Evolutionary conservation across 2,888 invertebrate genomes (phyloP), one percentile per base, ranked within the genome.

Genomic region (Nebria brevicollis): DNA sequence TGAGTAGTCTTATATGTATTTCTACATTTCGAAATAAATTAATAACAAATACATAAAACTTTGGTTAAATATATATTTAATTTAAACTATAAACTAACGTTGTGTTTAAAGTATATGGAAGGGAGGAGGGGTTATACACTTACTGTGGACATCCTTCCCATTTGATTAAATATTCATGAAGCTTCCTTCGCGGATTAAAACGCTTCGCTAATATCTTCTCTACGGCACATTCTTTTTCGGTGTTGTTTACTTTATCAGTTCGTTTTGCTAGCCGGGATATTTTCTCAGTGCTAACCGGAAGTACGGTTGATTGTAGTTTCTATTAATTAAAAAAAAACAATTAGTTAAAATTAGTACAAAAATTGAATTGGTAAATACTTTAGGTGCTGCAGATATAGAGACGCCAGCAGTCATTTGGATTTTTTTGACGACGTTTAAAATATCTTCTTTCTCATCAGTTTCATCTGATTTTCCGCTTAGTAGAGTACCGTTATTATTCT

Each of bases 201-300:
- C 96, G 91, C 88, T 96, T 95, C 43, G 95, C 95, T 73, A 96
- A 91, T 83, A 96, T 96, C 89, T 95, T 95, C 88, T 96, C 96
- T 0, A 96, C 95, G 0, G 92, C 92, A 86, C 92, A 95, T 87
- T 96, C 95, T 11, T 92, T 89, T 84, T 90, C 90, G 15, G 87
- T 90, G 1, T 81, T 82, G 70, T 79, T 54, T 20, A 75, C 41
- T 83, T 83, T 82, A 25, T 77, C 80, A 8, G 82, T 82, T 26
- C 83, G 85, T 82, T 90, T 90, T 25, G 91, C 90, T 77, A 91
- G 89, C 11, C 90, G 89, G 80, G 90, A 90, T 81, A 90, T 90
- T n/a, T 91, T 87, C 82, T 90, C 90, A 80, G 74, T 42, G 84
- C 80, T 84, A 83, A 78, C 54, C 68, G 73, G 65, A 82, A 82